Evolutionary conservation across 2,888 invertebrate species (phyloP), one percentile per base, ranked within the genome.

Genomic region (Tipula helvola): DNA sequence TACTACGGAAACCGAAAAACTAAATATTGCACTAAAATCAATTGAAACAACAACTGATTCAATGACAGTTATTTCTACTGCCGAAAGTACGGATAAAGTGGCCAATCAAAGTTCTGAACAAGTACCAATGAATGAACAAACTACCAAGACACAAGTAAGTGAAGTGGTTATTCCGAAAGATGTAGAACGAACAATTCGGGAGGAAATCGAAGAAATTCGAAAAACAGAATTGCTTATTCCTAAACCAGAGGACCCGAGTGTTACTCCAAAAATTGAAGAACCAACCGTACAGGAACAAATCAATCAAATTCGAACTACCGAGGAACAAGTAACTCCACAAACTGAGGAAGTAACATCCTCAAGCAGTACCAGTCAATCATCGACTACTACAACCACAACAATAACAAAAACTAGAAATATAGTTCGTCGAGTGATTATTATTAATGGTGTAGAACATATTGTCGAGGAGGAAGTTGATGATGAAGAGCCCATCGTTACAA

Each of bases 391-490:
- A 28, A 71, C 71, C 10, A 93, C 95, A 89, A 94, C 96, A n/a
- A 94, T 96, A 4, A 93, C 94, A 87, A 96, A 95, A 88, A 95
- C 95, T 18, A 93, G 95, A 86, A 94, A 95, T 88, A 95, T 96
- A 18, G 95, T 97, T 86, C 93, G 96, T 87, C 94, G 95, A 88
- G 93, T 96, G 2, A 95, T 95, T 0, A 94, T 96, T 5, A 94
- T 97, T 87, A 95, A 97, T 90, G 97, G 97, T 0, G 95, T 96
- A 91, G 97, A 97, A 91, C 95, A 95, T 87, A 93, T 96, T 0
- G 95, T 95, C 7, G 97, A 97, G 91, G 97, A 97, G 92, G 91
- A 96, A 0, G 93, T 97, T 83, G 97, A 97, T 89, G 97, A 97
- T 90, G 97, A 97, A 0, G 97, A 96, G 90, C 91, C 91, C 88